Conservation (phyloP, 2,113 vertebrate species). For the Malurus cyaneus region DNA sequence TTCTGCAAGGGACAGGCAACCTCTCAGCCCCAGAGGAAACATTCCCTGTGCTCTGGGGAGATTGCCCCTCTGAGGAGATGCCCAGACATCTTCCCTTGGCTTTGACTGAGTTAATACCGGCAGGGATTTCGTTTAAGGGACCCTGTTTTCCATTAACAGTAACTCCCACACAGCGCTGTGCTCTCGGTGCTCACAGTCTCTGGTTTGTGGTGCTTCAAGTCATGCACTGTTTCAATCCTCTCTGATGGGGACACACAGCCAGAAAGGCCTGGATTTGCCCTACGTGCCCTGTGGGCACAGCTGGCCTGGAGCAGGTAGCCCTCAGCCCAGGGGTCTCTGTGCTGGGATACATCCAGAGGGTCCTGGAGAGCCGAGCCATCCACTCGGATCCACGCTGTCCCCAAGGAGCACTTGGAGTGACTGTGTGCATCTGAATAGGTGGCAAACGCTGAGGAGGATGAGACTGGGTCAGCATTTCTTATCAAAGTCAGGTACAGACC, state of each 20-base stretch:
- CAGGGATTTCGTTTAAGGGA: not conserved
- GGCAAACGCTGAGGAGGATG: not conserved
- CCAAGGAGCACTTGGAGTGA: not conserved
- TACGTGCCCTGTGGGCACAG: not conserved
- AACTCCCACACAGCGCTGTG: not conserved
- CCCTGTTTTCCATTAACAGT: not conserved
- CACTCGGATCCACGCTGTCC: too few relatives aligned
- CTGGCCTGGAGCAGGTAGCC: not conserved
- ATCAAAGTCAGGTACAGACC: not conserved
- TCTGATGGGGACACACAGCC: fast-evolving
- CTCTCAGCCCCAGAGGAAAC: not conserved
- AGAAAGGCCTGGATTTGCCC: not conserved
- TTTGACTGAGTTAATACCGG: not conserved
- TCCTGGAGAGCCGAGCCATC: not conserved
- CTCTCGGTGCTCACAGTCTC: too few relatives aligned
- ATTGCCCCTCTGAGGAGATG: not conserved
- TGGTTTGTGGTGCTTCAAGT: not conserved
- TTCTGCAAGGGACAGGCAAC: not conserved
- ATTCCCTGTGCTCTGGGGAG: fast-evolving
- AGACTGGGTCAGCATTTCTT: not conserved
- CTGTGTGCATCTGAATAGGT: fast-evolving
- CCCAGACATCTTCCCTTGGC: fast-evolving
- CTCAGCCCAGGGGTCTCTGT: fast-evolving
- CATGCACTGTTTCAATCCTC: fast-evolving
- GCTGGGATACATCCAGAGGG: not conserved